Conservation (phyloP, 2,113 vertebrate species). For the Poecilia latipinna region DNA sequence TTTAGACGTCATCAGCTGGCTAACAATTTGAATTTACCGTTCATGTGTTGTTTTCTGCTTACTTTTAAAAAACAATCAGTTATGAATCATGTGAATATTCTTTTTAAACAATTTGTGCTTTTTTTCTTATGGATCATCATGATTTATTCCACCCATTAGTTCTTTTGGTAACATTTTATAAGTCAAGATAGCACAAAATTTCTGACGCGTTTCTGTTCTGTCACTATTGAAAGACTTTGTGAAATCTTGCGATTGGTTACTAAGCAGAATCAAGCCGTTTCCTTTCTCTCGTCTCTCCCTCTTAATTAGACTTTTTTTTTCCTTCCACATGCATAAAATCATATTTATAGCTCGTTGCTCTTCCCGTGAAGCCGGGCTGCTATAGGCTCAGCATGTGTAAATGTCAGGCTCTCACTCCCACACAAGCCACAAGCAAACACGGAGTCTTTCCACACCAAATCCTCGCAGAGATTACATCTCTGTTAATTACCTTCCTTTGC, state of each 20-base stretch:
- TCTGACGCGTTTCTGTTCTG: neutral
- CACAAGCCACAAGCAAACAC: conserved; percentile 45
- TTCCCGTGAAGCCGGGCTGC: neutral
- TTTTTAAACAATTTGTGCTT: neutral
- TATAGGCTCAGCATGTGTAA: conserved; percentile 35
- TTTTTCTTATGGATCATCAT: neutral
- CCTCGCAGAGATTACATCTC: conserved; percentile 63
- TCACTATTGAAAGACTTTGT: conserved; percentile 10
- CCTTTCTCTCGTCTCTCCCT: conserved; percentile 7
- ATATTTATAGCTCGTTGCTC: conserved; percentile 21
- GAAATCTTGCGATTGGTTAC: conserved; percentile 35
- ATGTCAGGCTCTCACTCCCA: conserved; percentile 30
- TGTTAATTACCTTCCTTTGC: conserved; percentile 71
- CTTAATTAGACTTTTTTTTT: conserved; percentile 19
- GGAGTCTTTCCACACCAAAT: conserved; percentile 46
- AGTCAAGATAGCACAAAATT: neutral
- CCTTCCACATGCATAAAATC: conserved; percentile 2
- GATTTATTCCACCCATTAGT: neutral
- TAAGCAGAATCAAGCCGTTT: conserved; percentile 16
- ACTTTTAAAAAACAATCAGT: no score
- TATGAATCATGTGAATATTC: neutral
- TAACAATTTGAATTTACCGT: neutral
- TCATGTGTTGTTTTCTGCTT: neutral
- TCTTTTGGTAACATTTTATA: neutral
- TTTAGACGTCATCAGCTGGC: neutral